These are phyloP conservation scores for Dipodomys stephensi DNA, from an alignment of 2,113 vertebrate genomes.

Conservation along the genomic window DNA sequence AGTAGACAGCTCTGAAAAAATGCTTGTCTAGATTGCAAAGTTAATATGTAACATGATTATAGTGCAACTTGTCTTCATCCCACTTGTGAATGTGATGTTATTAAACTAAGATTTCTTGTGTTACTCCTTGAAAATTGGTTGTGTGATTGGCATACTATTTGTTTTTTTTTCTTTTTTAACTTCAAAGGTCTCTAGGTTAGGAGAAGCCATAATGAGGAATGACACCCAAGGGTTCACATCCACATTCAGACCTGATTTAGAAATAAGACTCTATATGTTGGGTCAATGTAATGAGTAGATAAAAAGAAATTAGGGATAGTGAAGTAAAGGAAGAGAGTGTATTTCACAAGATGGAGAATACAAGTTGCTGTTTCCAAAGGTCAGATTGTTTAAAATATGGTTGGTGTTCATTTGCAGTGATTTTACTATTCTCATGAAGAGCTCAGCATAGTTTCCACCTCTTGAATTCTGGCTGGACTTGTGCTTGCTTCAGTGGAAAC, in stretches of 20 bases:
- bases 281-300: background rate
- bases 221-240: background rate
- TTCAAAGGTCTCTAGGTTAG: background rate
- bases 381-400: background rate
- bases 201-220: background rate
- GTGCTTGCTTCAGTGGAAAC: background rate
- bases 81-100: background rate
- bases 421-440: background rate
- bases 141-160: background rate
- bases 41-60: background rate
- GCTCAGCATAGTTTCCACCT: background rate
- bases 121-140: background rate
- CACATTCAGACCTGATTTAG: background rate
- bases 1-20: background rate
- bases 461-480: background rate
- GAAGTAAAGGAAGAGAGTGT: background rate
- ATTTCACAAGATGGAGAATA: background rate
- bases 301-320: background rate
- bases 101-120: background rate
- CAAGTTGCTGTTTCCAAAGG: background rate
- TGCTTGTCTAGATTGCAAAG: background rate
- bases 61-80: background rate
- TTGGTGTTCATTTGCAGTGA: background rate
- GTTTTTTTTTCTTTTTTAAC: background rate
- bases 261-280: background rate